Percentiles rank a stretch among this genome's conserved stretches.
Evolutionary conservation across 1,140 invertebrate genomes (phyloP).

Genomic region (Scaptomyza pallida): DNA sequence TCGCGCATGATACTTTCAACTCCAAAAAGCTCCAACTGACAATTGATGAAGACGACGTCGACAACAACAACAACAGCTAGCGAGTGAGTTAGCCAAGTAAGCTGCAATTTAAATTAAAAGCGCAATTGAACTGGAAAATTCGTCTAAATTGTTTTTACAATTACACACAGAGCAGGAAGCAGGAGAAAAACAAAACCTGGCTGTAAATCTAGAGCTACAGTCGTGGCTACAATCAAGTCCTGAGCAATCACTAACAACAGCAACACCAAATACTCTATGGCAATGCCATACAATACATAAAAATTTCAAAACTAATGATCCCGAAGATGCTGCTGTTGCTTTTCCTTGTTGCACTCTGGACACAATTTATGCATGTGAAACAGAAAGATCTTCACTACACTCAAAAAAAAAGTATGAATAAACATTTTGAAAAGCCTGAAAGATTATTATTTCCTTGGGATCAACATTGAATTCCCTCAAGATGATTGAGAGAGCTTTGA

Average conservation of each 20-base stretch:
- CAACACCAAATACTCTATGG: no score
- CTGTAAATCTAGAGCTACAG: slow-evolving; percentile 3
- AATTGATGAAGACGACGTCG: slow-evolving; percentile 57
- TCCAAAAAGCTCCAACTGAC: slow-evolving; percentile 59
- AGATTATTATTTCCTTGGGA: no score
- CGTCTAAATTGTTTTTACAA: slow-evolving; percentile 78
- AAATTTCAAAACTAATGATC: slow-evolving; percentile 78
- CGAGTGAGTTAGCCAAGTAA: slow-evolving; percentile 22
- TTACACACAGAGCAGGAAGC: slow-evolving; percentile 58
- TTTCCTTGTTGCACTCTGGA: slow-evolving; percentile 52
- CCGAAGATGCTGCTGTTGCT: slow-evolving; percentile 24
- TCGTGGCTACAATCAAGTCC: slow-evolving; percentile 59
- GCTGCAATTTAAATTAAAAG: slow-evolving; percentile 80
- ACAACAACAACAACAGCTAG: slow-evolving; percentile 14
- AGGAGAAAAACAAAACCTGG: background rate
- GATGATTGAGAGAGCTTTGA: no score
- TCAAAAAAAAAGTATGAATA: background rate
- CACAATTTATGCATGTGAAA: slow-evolving; percentile 78
- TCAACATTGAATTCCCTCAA: no score
- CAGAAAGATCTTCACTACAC: slow-evolving; percentile 56
- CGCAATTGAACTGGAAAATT: slow-evolving; percentile 82
- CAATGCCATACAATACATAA: slow-evolving; percentile 48
- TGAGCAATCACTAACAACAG: slow-evolving; percentile 43
- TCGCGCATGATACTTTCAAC: slow-evolving; percentile 37
- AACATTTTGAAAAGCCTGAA: no score